A percentile compares a stretch with the other conserved stretches of the same genome.
Evolutionary conservation across 1,140 invertebrate genomes (phyloP).

Genomic region (Arion vulgaris): DNA sequence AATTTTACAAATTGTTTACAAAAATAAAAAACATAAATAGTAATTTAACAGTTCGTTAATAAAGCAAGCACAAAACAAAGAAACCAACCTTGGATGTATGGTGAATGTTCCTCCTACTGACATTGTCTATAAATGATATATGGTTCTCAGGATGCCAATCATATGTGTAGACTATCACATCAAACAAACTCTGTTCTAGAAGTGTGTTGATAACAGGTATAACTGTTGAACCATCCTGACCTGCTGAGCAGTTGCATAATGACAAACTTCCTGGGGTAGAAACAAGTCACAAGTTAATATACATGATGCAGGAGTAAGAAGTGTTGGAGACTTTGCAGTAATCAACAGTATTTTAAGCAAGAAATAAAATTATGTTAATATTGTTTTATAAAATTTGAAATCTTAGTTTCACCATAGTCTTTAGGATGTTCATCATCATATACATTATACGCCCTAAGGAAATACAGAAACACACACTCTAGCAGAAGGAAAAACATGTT

Average conservation of each 20-base stretch:
- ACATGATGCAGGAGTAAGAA: not conserved
- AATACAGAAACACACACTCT: no score
- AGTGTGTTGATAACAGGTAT: constrained; percentile 90
- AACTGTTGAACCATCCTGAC: constrained; percentile 80
- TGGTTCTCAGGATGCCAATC: constrained; percentile 99
- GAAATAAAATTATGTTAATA: no score
- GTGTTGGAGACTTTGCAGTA: not conserved
- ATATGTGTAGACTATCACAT: constrained; percentile 93
- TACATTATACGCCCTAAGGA: no score
- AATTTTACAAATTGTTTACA: no score
- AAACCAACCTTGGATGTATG: constrained; percentile 36
- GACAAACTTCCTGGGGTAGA: constrained; percentile 78
- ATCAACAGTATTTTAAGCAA: not conserved
- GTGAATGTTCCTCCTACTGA: constrained; percentile 50
- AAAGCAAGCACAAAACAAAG: no score
- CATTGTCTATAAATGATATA: constrained; percentile 95
- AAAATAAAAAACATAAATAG: no score
- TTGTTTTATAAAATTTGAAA: no score
- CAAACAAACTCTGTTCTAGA: constrained; percentile 87
- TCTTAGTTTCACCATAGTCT: no score
- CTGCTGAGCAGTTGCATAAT: constrained; percentile 91
- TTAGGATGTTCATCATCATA: no score
- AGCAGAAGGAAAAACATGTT: no score
- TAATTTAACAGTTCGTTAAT: no score
- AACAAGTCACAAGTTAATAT: not conserved